Evolutionary conservation across 2,888 invertebrate species (phyloP).

Genomic region (Pinctada fucata): DNA sequence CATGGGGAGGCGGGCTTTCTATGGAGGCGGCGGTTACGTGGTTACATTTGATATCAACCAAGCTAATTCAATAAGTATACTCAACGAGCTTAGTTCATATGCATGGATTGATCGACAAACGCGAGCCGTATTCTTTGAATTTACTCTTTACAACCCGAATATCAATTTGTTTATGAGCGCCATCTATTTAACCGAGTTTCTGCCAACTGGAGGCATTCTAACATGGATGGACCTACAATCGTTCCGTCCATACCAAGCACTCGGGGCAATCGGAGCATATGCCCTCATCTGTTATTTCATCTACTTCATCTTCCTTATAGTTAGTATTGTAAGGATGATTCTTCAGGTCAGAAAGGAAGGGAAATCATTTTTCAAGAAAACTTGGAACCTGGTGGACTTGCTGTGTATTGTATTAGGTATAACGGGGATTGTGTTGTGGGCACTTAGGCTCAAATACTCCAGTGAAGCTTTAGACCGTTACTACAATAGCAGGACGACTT

Average conservation of each 20-base stretch:
- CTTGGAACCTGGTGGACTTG: conserved; percentile 51
- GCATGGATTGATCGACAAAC: conserved; percentile 68
- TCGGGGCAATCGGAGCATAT: conserved; percentile 26
- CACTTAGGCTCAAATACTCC: conserved; percentile 40
- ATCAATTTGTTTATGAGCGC: conserved; percentile 58
- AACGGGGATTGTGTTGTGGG: conserved; percentile 40
- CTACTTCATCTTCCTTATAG: conserved; percentile 43
- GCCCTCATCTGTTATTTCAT: conserved; percentile 35
- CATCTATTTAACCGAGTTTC: conserved; percentile 25
- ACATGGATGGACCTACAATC: conserved; percentile 13
- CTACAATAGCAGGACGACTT: conserved; percentile 43
- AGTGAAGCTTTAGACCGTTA: conserved; percentile 41
- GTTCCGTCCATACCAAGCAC: conserved; percentile 24
- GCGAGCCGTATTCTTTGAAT: conserved; percentile 67
- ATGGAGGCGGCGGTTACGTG: conserved; percentile 37
- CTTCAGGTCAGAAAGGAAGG: conserved; percentile 35
- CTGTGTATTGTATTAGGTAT: conserved; percentile 34
- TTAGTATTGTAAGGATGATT: conserved; percentile 41
- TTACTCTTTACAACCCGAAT: conserved; percentile 67
- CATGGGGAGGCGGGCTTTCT: conserved; percentile 25
- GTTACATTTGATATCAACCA: conserved; percentile 23
- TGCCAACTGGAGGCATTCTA: conserved; percentile 20
- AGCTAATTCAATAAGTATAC: conserved; percentile 5
- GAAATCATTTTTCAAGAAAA: conserved; percentile 36
- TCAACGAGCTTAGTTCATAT: conserved; percentile 42